Conservation (phyloP, 1,140 invertebrate genomes). For the Paracyclopina nana region DNA sequence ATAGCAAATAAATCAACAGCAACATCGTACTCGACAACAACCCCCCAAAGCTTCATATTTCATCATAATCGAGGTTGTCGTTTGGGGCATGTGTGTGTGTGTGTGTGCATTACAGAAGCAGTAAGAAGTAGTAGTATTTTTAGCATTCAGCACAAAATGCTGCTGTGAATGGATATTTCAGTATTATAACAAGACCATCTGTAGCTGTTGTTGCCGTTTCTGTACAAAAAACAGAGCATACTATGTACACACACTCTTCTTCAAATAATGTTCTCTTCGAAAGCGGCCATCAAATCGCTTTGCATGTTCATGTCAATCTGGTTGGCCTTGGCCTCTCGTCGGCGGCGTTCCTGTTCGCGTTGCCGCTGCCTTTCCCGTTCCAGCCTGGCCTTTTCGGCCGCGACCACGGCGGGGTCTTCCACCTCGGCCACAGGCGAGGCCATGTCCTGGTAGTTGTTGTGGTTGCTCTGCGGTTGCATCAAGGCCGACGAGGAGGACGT, state of each 20-base stretch:
- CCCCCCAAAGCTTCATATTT: no score
- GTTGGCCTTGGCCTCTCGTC: slow-evolving; percentile 9
- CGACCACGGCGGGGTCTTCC: not conserved
- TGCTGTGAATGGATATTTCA: no score
- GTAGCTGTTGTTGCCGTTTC: no score
- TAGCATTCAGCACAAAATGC: no score
- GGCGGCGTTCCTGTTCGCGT: slow-evolving; percentile 7
- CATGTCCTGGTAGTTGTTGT: not conserved
- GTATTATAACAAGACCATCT: no score
- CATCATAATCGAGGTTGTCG: no score
- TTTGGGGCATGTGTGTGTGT: no score
- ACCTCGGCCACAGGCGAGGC: not conserved
- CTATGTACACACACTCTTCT: not conserved
- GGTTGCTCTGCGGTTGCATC: not conserved
- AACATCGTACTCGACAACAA: no score
- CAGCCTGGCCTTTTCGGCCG: not conserved
- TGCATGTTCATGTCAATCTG: slow-evolving; percentile 15
- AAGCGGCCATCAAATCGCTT: slow-evolving; percentile 11
- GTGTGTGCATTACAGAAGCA: no score
- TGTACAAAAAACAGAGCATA: no score
- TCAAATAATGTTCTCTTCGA: slow-evolving; percentile 15
- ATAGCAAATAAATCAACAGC: no score
- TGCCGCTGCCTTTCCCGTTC: slow-evolving; percentile 9
- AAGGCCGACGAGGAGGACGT: not conserved
- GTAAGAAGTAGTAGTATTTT: no score